Evolutionary conservation across 1,140 invertebrate genomes (phyloP).

Genomic region (Cydia amplana): DNA sequence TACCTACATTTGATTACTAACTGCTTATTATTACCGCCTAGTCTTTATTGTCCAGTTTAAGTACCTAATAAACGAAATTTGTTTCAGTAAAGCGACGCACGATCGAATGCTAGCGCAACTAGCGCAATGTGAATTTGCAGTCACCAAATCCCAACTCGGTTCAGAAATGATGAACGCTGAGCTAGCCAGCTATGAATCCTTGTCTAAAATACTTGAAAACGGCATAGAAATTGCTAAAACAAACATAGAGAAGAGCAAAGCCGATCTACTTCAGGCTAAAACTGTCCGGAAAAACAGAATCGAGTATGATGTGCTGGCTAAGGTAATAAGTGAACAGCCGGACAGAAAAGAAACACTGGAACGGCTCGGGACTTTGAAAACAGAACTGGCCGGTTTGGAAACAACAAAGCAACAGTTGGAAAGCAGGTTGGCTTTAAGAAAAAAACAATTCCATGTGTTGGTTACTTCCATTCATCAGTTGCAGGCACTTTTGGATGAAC

Average conservation of each 20-base stretch:
- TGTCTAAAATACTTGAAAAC: conserved; percentile 88
- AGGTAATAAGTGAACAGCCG: conserved; percentile 93
- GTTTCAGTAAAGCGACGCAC: conserved; percentile 81
- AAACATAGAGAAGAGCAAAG: conserved; percentile 87
- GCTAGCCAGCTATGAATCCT: conserved; percentile 89
- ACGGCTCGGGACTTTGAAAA: conserved; percentile 86
- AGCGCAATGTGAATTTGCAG: conserved; percentile 92
- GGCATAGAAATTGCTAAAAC: conserved; percentile 88
- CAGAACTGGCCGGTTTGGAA: conserved; percentile 85
- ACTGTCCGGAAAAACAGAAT: conserved; percentile 92
- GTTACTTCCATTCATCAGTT: conserved; percentile 89
- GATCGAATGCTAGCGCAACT: conserved; percentile 91
- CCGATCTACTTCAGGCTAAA: conserved; percentile 89
- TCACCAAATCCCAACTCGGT: conserved; percentile 90
- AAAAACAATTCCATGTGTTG: conserved; percentile 94
- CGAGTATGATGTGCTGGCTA: conserved; percentile 95
- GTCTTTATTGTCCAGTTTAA: not conserved
- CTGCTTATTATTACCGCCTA: not conserved
- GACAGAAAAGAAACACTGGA: conserved; percentile 91
- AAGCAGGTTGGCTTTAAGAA: conserved; percentile 87
- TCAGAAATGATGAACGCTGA: conserved; percentile 91
- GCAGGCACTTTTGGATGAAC: conserved; percentile 86
- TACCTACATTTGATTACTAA: not conserved
- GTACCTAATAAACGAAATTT: conserved; percentile 10
- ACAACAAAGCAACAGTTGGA: conserved; percentile 86